These are phyloP conservation scores for Coluber constrictor DNA, from an alignment of 2,797 vertebrate species.

Conservation along the genomic window DNA sequence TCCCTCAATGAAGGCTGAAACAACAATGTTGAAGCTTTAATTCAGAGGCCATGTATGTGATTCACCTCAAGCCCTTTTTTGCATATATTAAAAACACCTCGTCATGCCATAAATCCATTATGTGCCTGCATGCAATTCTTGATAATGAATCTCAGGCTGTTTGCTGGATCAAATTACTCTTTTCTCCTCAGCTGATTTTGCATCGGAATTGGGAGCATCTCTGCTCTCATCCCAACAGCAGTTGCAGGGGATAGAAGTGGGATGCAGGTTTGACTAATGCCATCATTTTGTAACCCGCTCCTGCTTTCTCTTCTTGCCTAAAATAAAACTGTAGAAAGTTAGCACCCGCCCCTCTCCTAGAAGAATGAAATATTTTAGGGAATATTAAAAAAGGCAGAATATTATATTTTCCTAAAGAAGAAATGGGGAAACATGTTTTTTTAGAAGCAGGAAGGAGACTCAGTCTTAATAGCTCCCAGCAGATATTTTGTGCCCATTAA, in stretches of 20 bases:
- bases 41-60: background rate
- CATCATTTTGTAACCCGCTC: background rate
- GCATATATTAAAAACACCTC: background rate
- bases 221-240: background rate
- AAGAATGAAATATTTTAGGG: too few relatives aligned
- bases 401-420: too few relatives aligned
- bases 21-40: background rate
- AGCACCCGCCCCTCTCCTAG: too few relatives aligned
- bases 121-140: background rate
- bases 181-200: background rate
- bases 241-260: background rate
- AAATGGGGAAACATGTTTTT: too few relatives aligned
- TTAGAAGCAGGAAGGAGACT: too few relatives aligned
- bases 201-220: background rate
- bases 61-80: background rate
- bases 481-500: too few relatives aligned
- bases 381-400: too few relatives aligned
- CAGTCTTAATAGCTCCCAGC: too few relatives aligned
- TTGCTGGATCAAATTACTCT: background rate
- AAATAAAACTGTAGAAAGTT: background rate
- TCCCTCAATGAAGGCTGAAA: background rate
- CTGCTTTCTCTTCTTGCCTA: background rate
- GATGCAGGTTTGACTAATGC: too few relatives aligned
- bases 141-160: background rate
- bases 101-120: background rate